Conservation (phyloP, 2,888 invertebrate species). For the Drosophila mimetica region DNA sequence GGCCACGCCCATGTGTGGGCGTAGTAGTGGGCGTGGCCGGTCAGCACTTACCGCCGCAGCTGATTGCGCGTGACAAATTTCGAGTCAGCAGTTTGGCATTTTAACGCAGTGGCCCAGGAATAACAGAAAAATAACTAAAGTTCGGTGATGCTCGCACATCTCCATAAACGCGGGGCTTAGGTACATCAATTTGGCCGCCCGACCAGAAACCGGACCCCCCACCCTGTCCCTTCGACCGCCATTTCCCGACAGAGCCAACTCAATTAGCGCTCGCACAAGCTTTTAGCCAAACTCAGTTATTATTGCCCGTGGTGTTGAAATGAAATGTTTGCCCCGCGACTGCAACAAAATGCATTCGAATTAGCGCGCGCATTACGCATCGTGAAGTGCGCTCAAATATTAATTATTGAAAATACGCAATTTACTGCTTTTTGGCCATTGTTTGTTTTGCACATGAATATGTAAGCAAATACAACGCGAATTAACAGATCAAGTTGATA, state of each 20-base stretch:
- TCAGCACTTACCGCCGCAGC: conserved; percentile 58
- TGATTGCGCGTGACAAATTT: conserved; percentile 72
- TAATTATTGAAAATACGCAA: conserved; percentile 30
- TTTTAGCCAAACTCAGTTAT: conserved; percentile 74
- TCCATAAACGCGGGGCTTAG: conserved; percentile 17
- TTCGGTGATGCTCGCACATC: conserved; percentile 14
- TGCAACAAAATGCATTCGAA: conserved; percentile 36
- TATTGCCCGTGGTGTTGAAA: conserved; percentile 33
- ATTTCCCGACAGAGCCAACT: conserved; percentile 55
- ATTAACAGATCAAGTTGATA: conserved; percentile 14
- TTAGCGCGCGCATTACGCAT: conserved; percentile 10
- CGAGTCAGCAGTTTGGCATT: conserved; percentile 67
- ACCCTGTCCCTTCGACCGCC: neutral
- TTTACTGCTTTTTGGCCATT: conserved; percentile 5
- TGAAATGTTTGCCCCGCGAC: conserved; percentile 15
- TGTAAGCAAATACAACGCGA: conserved; percentile 8
- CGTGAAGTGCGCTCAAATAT: conserved; percentile 27
- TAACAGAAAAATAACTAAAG: conserved; percentile 44
- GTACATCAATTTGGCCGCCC: conserved; percentile 51
- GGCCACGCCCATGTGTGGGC: conserved; percentile 19
- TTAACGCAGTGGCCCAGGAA: conserved; percentile 40
- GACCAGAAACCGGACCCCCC: neutral
- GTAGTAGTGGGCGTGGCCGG: conserved; percentile 48
- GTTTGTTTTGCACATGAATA: conserved; percentile 1
- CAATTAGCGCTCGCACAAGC: conserved; percentile 68